These are phyloP conservation scores for Thinocorus orbignyianus DNA, from an alignment of 2,113 vertebrate genomes.

Conservation along the genomic window DNA sequence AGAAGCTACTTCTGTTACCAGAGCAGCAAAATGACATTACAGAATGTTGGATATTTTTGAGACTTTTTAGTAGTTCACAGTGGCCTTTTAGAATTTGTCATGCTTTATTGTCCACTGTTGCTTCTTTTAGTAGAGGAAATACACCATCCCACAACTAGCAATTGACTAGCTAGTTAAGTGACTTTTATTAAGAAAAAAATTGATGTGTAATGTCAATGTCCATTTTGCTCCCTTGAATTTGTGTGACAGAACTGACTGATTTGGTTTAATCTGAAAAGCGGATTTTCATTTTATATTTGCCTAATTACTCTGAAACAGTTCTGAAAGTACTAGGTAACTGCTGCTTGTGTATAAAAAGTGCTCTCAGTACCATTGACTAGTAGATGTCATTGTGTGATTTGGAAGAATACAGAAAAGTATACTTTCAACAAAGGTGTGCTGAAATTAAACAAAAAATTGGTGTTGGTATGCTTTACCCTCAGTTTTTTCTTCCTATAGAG, in stretches of 20 bases:
- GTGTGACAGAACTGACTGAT: background rate
- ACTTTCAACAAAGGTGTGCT: background rate
- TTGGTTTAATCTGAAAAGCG: background rate
- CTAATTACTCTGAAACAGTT: background rate
- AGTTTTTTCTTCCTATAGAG: background rate
- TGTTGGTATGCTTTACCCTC: background rate
- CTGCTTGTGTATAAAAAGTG: background rate
- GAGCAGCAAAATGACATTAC: background rate
- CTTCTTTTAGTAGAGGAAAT: background rate
- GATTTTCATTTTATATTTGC: background rate
- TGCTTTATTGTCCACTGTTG: background rate
- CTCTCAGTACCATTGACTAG: rapidly evolving
- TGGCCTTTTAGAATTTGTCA: background rate
- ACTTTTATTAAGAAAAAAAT: background rate
- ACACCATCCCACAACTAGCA: background rate
- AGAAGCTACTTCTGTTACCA: background rate
- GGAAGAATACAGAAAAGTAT: background rate
- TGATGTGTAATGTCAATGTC: background rate
- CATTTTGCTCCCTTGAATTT: background rate
- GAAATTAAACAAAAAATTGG: background rate
- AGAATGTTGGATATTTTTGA: background rate
- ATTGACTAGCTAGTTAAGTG: background rate
- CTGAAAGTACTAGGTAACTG: background rate
- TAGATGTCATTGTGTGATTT: background rate
- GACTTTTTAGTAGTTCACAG: background rate